Evolutionary conservation across 1,140 invertebrate genomes (phyloP).

Genomic region (Drosophila navojoa): DNA sequence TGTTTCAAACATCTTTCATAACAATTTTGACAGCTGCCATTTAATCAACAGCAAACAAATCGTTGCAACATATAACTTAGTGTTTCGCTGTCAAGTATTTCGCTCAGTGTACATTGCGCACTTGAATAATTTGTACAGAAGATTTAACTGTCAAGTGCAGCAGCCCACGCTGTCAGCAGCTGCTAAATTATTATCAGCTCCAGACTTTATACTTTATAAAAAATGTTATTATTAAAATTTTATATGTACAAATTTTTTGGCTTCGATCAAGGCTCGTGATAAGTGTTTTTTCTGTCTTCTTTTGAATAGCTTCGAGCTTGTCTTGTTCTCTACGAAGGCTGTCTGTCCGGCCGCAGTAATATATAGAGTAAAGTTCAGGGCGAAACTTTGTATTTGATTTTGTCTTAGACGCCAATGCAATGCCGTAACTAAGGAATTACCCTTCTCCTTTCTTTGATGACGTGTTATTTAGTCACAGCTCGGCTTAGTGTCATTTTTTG

Average conservation of each 20-base stretch:
- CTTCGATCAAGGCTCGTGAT: constrained; percentile 66
- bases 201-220: constrained; percentile 42
- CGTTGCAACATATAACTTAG: no score
- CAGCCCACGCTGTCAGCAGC: constrained; percentile 55
- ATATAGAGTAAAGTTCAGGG: constrained; percentile 58
- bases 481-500: constrained; percentile 1
- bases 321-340: constrained; percentile 22
- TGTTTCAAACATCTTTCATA: constrained; percentile 30
- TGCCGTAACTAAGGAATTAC: constrained; percentile 7
- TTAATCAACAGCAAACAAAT: constrained; percentile 17
- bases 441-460: background rate
- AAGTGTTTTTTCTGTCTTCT: constrained; percentile 42
- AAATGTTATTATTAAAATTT: constrained; percentile 21
- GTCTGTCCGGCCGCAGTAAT: constrained; percentile 7
- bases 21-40: constrained; percentile 23
- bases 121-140: constrained; percentile 25
- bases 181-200: constrained; percentile 46
- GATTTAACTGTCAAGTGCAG: constrained; percentile 70
- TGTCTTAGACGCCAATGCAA: background rate
- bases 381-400: background rate
- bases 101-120: constrained; percentile 46
- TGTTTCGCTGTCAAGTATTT: constrained; percentile 18
- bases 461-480: constrained; percentile 21
- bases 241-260: constrained; percentile 11
- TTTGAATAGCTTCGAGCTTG: constrained; percentile 41